Percentiles rank a stretch among this genome's conserved stretches.
Evolutionary conservation across 2,888 invertebrate species (phyloP).

Genomic region (Uropetala carovei): DNA sequence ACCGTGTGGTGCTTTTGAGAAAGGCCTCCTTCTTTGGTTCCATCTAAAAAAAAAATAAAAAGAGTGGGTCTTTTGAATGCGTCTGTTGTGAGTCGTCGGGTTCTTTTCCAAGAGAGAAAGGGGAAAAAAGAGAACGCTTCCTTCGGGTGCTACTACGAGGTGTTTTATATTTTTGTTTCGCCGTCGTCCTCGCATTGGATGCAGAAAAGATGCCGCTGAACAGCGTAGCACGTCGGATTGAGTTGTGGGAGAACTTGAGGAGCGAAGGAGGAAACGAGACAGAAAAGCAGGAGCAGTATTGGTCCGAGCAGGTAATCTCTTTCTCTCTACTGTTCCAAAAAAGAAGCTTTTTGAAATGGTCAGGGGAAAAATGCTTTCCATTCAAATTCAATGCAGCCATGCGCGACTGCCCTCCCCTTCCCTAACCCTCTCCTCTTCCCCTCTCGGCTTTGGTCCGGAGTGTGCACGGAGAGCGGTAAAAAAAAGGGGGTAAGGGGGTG

Average conservation of each 20-base stretch:
- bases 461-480: not conserved
- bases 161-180: not conserved
- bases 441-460: not conserved
- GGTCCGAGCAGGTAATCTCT: constrained; percentile 56
- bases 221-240: constrained; percentile 54
- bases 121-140: not conserved
- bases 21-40: not conserved
- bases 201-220: constrained; percentile 49
- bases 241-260: constrained; percentile 59
- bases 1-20: not conserved
- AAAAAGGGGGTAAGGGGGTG: not conserved
- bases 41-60: too few relatives aligned
- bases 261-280: constrained; percentile 42
- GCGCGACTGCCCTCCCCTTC: not conserved
- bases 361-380: not conserved
- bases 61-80: too few relatives aligned
- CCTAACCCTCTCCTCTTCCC: not conserved
- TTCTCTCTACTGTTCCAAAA: not conserved
- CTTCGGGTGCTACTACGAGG: not conserved
- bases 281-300: constrained; percentile 55
- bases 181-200: not conserved
- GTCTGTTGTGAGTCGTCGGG: not conserved
- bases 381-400: not conserved
- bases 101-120: not conserved
- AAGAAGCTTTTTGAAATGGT: constrained; percentile 21